Evolutionary conservation across 92 coral and sea anemone genomes (phyloP).

Genomic region (Meandrina meandrites): DNA sequence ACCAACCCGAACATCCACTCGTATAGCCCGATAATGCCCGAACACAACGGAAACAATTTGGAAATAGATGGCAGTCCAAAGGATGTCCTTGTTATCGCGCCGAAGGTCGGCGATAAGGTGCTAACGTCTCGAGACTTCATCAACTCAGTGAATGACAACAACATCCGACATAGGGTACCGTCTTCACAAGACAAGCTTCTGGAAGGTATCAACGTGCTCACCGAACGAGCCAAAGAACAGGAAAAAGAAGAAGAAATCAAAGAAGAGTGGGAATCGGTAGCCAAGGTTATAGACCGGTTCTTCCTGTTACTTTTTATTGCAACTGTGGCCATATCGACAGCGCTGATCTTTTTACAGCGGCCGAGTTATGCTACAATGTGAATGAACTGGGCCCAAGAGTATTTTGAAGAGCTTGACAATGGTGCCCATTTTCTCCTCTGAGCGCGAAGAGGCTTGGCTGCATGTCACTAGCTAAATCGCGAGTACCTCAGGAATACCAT

Average conservation of each 20-base stretch:
- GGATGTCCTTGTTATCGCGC: constrained; percentile 84
- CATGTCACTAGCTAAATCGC: neutral
- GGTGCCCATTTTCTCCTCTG: constrained; percentile 4
- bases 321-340: constrained; percentile 89
- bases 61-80: constrained; percentile 61
- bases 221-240: constrained; percentile 86
- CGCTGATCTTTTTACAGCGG: constrained; percentile 86
- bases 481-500: neutral
- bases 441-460: neutral
- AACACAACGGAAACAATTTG: constrained; percentile 63
- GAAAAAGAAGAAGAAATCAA: constrained; percentile 84
- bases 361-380: constrained; percentile 92
- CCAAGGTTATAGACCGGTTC: constrained; percentile 93
- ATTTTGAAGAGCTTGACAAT: constrained; percentile 3
- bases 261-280: constrained; percentile 98
- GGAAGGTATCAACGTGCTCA: constrained; percentile 77
- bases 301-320: constrained; percentile 84
- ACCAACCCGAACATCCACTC: constrained; percentile 49
- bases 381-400: constrained; percentile 1
- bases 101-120: constrained; percentile 74
- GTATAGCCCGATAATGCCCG: constrained; percentile 64
- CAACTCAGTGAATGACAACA: constrained; percentile 79
- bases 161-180: constrained; percentile 70
- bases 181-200: constrained; percentile 77
- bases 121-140: constrained; percentile 82